Evolutionary conservation across 2,797 vertebrate genomes (phyloP), one percentile per base, ranked within the genome.

Genomic region (Catostomus latipinnis): DNA sequence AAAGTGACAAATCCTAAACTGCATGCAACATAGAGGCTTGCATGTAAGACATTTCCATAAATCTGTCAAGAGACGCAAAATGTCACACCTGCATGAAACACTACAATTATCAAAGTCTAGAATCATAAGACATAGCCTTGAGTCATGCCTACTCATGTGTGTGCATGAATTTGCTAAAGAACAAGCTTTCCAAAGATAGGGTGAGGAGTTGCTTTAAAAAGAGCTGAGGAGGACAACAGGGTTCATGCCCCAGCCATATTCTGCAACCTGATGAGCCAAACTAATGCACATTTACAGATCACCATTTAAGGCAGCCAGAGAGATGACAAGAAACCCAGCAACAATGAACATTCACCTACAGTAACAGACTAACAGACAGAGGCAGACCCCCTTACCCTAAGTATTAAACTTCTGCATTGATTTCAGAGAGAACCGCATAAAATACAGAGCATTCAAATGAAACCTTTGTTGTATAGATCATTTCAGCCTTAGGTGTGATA

Each of bases 261-360:
- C 66, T 92, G 93, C 88, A 94, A 95, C 85, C 87, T 84, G 92
- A 92, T 91, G 83, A 85, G 85, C 89, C 82, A 65, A 88, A 88
- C 87, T 89, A 90, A 92, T 89, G 89, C 89, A 85, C 87, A 90
- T 88, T 90, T 90, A 86, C 85, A 74, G 84, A 91, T 89, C 87
- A 34, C 92, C 91, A 89, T 91, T 34, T 34, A 34, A 34, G 34
- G 34, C 34, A 34, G 34, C 3, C 50, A 77, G 60, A 62, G 49
- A 45, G 4, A 56, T 46, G 68, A 67, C 62, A 43, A 73, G 48
- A 81, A 67, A 58, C 52, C 43, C 34, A 61, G 52, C 62, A 78
- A 77, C 62, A 69, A 52, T 34, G 66, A 80, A 74, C 45, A 71
- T 61, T 11, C 49, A 50, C 34, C 34, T 34, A 34, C 22, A 22